A percentile compares a stretch with the other conserved stretches of the same genome.
Conservation (phyloP, 1,140 invertebrate genomes). For the Popillia japonica region DNA sequence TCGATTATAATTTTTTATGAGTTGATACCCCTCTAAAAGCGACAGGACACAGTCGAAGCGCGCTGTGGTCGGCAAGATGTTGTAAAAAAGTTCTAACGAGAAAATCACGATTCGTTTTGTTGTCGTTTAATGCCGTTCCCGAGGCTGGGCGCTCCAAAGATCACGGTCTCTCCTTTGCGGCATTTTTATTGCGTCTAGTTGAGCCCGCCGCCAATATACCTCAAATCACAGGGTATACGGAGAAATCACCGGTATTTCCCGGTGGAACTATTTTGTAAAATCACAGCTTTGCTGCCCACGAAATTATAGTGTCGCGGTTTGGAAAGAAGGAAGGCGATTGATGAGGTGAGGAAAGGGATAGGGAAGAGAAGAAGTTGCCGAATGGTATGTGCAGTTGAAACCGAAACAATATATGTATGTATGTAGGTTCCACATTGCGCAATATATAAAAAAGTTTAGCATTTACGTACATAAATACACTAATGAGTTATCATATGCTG, state of each 20-base stretch:
- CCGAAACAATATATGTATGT: not conserved
- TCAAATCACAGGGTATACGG: slow-evolving; percentile 50
- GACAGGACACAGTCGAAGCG: not conserved
- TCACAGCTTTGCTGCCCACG: slow-evolving; percentile 54
- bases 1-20: too few species aligned
- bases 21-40: not conserved
- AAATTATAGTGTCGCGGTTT: slow-evolving; percentile 53
- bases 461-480: too few species aligned
- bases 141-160: slow-evolving; percentile 43
- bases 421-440: too few species aligned
- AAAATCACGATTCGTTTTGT: slow-evolving; percentile 18
- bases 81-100: slow-evolving; percentile 11
- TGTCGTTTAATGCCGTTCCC: slow-evolving; percentile 51
- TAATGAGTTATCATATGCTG: too few species aligned
- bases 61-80: not conserved
- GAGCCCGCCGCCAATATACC: slow-evolving; percentile 46
- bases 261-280: slow-evolving; percentile 55
- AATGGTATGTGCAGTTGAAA: not conserved
- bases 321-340: slow-evolving; percentile 26
- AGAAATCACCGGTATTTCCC: slow-evolving; percentile 54
- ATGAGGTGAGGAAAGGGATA: not conserved
- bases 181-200: slow-evolving; percentile 44
- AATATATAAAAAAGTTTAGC: too few species aligned
- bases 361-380: not conserved
- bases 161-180: slow-evolving; percentile 37